These are phyloP conservation scores for Phylloscopus whistleri DNA, from an alignment of 2,113 vertebrate genomes.

Conservation along the genomic window DNA sequence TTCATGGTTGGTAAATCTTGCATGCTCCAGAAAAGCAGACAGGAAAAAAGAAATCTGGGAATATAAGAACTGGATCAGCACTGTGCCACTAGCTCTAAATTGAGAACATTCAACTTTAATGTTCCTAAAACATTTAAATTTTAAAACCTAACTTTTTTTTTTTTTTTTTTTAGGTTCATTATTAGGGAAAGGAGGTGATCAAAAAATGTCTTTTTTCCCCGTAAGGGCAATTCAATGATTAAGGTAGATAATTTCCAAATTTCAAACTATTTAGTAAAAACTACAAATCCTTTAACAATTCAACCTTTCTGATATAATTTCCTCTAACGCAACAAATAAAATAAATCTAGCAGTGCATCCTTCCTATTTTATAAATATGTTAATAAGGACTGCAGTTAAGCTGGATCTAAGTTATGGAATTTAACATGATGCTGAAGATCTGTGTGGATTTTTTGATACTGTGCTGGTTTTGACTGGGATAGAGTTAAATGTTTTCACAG, in stretches of 20 bases:
- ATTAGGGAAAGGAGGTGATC: neutral
- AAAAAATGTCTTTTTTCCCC: accelerated
- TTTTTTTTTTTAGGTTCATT: neutral
- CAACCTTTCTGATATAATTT: neutral
- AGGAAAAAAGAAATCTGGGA: neutral
- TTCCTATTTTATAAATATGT: neutral
- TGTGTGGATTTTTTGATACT: neutral
- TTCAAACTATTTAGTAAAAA: neutral
- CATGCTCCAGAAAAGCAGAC: neutral
- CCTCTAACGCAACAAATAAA: neutral
- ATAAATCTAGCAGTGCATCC: neutral
- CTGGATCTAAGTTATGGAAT: neutral
- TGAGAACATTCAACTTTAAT: neutral
- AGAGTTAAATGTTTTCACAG: neutral
- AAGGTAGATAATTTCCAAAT: neutral
- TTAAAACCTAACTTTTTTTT: neutral
- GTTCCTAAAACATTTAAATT: neutral
- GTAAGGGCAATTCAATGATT: neutral
- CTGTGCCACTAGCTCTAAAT: accelerated
- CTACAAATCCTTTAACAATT: neutral
- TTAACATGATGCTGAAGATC: neutral
- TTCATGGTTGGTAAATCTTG: neutral
- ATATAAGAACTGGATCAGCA: neutral
- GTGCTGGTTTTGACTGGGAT: neutral
- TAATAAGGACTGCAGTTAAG: neutral